Evolutionary conservation across 1,140 invertebrate genomes (phyloP).

Genomic region (Cotesia chilonis): DNA sequence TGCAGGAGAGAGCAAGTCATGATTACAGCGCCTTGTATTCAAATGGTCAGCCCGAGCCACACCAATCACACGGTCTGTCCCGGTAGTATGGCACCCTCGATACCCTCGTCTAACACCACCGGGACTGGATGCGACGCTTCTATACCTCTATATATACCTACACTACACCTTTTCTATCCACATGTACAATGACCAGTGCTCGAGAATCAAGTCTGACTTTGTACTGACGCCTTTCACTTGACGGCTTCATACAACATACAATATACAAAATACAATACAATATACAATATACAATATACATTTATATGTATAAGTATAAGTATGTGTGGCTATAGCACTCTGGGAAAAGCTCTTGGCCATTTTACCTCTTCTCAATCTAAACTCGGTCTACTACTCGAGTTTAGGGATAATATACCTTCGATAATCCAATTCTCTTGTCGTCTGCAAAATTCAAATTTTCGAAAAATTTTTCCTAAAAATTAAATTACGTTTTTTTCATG

Average conservation of each 20-base stretch:
- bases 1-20: conserved; percentile 42
- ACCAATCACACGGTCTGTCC: conserved; percentile 62
- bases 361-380: conserved; percentile 5
- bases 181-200: background rate
- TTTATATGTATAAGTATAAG: too few relatives aligned
- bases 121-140: conserved; percentile 51
- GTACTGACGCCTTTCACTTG: conserved; percentile 15
- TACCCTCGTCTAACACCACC: conserved; percentile 64
- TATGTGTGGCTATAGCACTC: background rate
- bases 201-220: conserved; percentile 15
- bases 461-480: too few relatives aligned
- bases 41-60: conserved; percentile 64
- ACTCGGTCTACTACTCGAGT: background rate
- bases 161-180: background rate
- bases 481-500: too few relatives aligned
- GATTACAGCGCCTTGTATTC: conserved; percentile 65
- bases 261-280: background rate
- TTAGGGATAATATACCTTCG: conserved; percentile 23
- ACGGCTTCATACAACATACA: conserved; percentile 27
- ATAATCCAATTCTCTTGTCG: conserved; percentile 20
- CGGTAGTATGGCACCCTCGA: conserved; percentile 49
- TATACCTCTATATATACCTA: background rate
- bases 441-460: conserved; percentile 9
- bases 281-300: background rate
- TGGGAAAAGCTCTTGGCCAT: background rate